Conservation (phyloP, 1,140 invertebrate genomes). For the Drosophila sulfurigaster region DNA sequence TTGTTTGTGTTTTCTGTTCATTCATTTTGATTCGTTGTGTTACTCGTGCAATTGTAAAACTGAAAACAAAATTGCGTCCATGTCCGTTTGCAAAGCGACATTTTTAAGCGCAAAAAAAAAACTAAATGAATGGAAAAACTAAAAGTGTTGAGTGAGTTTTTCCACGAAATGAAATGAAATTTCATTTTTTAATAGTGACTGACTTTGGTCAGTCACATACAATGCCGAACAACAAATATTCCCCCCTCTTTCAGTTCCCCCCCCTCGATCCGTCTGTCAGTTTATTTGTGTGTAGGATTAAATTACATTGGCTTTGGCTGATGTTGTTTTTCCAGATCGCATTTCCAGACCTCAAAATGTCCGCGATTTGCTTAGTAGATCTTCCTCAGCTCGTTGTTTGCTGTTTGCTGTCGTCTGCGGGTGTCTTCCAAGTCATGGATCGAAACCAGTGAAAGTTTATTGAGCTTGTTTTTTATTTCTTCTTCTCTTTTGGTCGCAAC, state of each 20-base stretch:
- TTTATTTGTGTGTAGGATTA: slow-evolving; percentile 20
- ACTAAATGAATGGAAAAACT: slow-evolving; percentile 45
- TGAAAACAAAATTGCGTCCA: slow-evolving; percentile 40
- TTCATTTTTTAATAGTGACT: slow-evolving; percentile 77
- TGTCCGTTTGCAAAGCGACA: slow-evolving; percentile 42
- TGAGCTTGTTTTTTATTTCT: slow-evolving; percentile 49
- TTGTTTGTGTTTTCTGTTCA: no score
- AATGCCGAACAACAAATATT: background rate
- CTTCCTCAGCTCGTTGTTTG: slow-evolving; percentile 20
- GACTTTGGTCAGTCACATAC: slow-evolving; percentile 21
- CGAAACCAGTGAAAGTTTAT: slow-evolving; percentile 82
- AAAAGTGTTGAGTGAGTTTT: slow-evolving; percentile 59
- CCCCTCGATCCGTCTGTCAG: background rate
- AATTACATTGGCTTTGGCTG: slow-evolving; percentile 24
- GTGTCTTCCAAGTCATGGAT: slow-evolving; percentile 62
- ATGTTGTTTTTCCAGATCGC: slow-evolving; percentile 1
- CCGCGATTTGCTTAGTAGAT: slow-evolving; percentile 39
- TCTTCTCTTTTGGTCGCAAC: slow-evolving; percentile 10
- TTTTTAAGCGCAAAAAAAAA: slow-evolving; percentile 31
- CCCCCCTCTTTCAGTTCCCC: background rate
- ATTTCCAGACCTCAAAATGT: slow-evolving; percentile 13
- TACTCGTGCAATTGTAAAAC: slow-evolving; percentile 22
- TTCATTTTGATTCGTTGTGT: no score
- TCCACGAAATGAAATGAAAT: slow-evolving; percentile 72
- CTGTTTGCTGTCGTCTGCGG: slow-evolving; percentile 29